Evolutionary conservation across 2,888 invertebrate genomes (phyloP).

Genomic region (Crocallis elinguaria): DNA sequence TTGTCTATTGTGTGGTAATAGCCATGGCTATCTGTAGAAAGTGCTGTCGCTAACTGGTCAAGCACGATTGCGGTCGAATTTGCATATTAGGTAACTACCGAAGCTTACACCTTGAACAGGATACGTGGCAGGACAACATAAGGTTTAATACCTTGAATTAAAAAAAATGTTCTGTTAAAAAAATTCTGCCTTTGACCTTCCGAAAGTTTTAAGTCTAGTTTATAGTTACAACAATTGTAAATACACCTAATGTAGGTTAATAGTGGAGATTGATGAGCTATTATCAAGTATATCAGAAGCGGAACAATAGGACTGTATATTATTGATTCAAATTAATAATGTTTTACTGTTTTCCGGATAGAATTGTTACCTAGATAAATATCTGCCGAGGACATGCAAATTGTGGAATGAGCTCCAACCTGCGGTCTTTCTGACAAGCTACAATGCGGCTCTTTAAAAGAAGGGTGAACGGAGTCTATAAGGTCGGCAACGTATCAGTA

Average conservation of each 20-base stretch:
- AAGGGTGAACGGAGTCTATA: no score
- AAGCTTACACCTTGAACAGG: slow-evolving; percentile 36
- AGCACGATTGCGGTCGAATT: slow-evolving; percentile 68
- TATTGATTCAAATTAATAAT: no score
- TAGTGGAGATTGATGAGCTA: background rate
- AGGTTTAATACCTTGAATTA: background rate
- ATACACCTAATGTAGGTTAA: background rate
- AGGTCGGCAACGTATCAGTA: no score
- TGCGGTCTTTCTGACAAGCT: no score
- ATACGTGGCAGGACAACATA: slow-evolving; percentile 25
- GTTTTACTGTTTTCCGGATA: no score
- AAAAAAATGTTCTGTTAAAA: slow-evolving; percentile 1
- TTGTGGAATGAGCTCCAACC: no score
- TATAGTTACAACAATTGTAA: no score
- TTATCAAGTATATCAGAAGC: background rate
- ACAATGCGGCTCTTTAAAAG: no score
- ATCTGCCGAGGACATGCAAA: no score
- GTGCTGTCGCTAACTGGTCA: slow-evolving; percentile 66
- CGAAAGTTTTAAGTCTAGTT: background rate
- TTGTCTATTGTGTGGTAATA: slow-evolving; percentile 75
- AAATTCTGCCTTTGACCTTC: background rate
- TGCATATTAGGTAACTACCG: slow-evolving; percentile 69
- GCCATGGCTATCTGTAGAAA: slow-evolving; percentile 63
- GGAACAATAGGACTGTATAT: no score
- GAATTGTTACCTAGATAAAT: no score